phyloP scores from a whole-genome alignment of 2,797 vertebrate genomes.

The Microctenopoma lineatum region DNA sequence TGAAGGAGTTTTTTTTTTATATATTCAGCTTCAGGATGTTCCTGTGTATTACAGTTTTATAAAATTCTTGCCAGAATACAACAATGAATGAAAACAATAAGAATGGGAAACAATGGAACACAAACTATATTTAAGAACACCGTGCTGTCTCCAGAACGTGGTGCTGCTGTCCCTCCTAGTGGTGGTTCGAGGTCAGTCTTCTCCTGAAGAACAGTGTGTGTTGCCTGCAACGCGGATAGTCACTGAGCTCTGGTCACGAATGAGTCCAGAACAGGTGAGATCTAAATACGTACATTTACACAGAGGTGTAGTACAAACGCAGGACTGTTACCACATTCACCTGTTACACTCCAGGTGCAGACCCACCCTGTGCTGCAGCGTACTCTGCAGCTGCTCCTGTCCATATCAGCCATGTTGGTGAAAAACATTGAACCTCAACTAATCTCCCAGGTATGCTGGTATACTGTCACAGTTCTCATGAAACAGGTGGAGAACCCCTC shows the following conservation, averaged over 20 bases:
- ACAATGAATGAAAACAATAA: no score
- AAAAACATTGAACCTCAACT: conserved; percentile 83
- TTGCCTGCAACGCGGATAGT: conserved; percentile 71
- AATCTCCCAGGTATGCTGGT: conserved; percentile 85
- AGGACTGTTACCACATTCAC: background rate
- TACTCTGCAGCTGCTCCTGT: conserved; percentile 86
- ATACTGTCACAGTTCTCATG: background rate
- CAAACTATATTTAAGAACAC: background rate
- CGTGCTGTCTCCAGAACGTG: conserved; percentile 52
- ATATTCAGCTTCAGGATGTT: background rate
- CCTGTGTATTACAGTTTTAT: background rate
- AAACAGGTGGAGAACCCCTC: background rate
- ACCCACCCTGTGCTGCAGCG: conserved; percentile 81
- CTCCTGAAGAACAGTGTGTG: conserved; percentile 73
- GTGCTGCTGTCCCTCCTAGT: conserved; percentile 76
- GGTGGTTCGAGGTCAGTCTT: conserved; percentile 74
- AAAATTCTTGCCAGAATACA: background rate
- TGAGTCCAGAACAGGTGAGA: conserved; percentile 87
- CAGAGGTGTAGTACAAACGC: background rate
- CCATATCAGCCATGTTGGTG: conserved; percentile 83
- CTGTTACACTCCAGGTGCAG: conserved; percentile 78
- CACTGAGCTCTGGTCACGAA: conserved; percentile 84
- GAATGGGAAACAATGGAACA: no score
- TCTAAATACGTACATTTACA: background rate
- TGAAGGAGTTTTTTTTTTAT: background rate